phyloP scores from a whole-genome alignment of 23 tunicate species.

The Botrylloides violaceus region DNA sequence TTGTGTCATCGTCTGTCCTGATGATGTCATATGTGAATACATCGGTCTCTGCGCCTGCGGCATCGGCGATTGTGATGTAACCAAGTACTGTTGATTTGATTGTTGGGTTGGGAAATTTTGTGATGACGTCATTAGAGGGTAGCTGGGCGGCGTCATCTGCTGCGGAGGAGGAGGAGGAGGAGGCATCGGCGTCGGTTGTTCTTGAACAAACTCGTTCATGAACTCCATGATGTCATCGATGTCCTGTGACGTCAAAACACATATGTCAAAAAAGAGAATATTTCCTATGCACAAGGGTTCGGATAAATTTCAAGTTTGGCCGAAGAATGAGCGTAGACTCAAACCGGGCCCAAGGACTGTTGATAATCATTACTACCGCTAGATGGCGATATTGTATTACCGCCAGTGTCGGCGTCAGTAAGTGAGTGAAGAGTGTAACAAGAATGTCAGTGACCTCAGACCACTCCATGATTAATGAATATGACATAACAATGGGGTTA shows the following conservation, averaged over 20 bases:
- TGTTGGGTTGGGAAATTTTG: background rate
- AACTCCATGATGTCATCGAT: background rate
- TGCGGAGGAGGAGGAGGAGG: too few species aligned
- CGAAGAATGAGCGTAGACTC: background rate
- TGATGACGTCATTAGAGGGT: background rate
- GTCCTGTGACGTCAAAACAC: background rate
- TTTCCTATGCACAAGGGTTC: background rate
- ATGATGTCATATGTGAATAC: slow-evolving; percentile 3
- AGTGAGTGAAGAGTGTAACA: too few species aligned
- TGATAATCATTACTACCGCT: too few species aligned
- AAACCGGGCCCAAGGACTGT: too few species aligned
- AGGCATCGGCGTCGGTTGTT: too few species aligned
- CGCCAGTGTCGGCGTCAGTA: too few species aligned
- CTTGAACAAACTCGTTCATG: too few species aligned
- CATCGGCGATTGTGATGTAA: slow-evolving; percentile 16
- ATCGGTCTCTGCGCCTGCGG: background rate
- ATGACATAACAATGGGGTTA: too few species aligned
- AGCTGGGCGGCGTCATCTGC: slow-evolving; percentile 1
- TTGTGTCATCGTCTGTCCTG: slow-evolving; percentile 1
- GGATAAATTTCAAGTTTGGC: background rate
- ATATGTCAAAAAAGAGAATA: background rate
- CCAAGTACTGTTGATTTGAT: background rate
- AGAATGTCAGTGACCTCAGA: too few species aligned
- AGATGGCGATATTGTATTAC: too few species aligned
- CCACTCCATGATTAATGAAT: too few species aligned